Percentiles rank a stretch among this genome's conserved stretches.
phyloP scores from a whole-genome alignment of 2,113 vertebrate genomes.

The Daboia siamensis region DNA sequence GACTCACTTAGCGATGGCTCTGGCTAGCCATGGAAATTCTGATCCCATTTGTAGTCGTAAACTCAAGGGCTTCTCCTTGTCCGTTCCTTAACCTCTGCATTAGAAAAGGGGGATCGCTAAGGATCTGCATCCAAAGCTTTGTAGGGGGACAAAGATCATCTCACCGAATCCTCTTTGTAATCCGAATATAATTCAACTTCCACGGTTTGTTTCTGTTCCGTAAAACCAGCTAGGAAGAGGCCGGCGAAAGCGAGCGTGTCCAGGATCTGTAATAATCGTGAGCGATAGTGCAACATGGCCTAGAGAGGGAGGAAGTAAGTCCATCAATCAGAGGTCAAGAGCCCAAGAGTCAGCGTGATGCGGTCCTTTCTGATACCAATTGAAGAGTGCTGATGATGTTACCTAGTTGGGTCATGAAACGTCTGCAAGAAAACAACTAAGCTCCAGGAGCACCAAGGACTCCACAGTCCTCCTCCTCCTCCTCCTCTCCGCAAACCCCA shows the following conservation, averaged over 20 bases:
- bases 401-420: background rate
- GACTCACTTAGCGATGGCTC: too few species aligned
- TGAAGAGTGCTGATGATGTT: background rate
- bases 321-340: background rate
- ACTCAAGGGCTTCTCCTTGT: accelerated
- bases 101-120: background rate
- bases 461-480: too few species aligned
- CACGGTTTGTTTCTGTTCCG: conserved; percentile 82
- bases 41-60: background rate
- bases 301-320: conserved; percentile 30
- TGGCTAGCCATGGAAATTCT: background rate
- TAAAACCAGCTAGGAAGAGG: conserved; percentile 71
- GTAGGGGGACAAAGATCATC: background rate
- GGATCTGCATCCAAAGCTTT: background rate
- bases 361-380: background rate
- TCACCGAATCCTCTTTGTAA: conserved; percentile 82
- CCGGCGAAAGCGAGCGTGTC: conserved; percentile 78
- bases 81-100: background rate
- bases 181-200: conserved; percentile 82
- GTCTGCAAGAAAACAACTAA: background rate
- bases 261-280: conserved; percentile 74
- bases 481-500: too few species aligned
- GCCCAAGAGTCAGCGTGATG: too few species aligned
- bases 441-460: too few species aligned
- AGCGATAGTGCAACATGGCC: conserved; percentile 85